Evolutionary conservation across 2,797 vertebrate genomes (phyloP).

Genomic region (Sciaenops ocellatus): DNA sequence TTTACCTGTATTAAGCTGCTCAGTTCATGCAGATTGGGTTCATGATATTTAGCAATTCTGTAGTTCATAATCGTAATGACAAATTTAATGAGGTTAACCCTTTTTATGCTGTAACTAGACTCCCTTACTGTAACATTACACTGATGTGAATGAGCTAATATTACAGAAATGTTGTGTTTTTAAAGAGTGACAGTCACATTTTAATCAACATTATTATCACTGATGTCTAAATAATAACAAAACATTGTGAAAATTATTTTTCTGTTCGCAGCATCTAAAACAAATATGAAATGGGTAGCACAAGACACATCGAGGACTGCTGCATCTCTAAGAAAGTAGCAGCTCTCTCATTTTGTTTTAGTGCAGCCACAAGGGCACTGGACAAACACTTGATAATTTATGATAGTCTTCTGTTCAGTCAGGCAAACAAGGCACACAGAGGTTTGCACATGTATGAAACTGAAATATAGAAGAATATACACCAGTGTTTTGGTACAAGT

Average conservation of each 20-base stretch:
- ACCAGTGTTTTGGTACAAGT: neutral
- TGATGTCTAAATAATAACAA: too few relatives aligned
- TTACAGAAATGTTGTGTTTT: neutral
- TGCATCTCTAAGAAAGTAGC: neutral
- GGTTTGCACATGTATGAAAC: conserved; percentile 12
- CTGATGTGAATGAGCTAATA: neutral
- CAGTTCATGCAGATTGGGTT: neutral
- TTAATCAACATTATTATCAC: neutral
- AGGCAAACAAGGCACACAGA: conserved; percentile 17
- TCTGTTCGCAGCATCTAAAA: conserved; percentile 2
- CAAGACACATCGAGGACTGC: too few relatives aligned
- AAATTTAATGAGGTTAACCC: neutral
- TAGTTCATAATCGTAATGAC: conserved; percentile 11
- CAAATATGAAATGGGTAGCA: neutral
- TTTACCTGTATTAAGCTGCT: conserved; percentile 12
- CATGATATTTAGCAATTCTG: neutral
- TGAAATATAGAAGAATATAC: conserved; percentile 5
- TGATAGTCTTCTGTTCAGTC: conserved; percentile 40
- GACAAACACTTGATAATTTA: conserved; percentile 43
- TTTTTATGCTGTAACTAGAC: neutral
- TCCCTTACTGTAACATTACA: neutral
- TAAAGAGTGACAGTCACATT: neutral
- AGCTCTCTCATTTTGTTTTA: conserved; percentile 1
- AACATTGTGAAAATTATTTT: neutral
- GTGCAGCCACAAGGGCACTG: neutral